phyloP scores from a whole-genome alignment of 2,888 invertebrate species.

The Ischnura elegans region DNA sequence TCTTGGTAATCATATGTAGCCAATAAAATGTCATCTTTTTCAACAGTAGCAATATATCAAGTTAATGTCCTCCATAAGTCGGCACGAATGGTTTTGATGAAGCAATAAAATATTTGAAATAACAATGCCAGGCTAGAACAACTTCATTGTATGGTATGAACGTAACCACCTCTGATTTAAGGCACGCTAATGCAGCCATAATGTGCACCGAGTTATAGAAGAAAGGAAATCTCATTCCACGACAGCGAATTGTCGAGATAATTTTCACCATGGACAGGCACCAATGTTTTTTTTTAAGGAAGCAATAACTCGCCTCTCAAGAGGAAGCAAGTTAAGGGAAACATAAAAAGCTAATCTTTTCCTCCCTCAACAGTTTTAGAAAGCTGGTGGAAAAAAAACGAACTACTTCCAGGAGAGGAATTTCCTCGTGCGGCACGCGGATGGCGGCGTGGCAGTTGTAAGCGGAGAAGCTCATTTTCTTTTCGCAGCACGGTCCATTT shows the following conservation, averaged over 20 bases:
- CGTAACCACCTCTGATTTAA: no score
- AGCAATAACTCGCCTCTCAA: no score
- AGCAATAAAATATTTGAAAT: no score
- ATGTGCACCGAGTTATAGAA: no score
- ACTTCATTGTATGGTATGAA: no score
- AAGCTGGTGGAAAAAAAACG: not conserved
- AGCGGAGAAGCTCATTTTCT: not conserved
- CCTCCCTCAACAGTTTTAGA: not conserved
- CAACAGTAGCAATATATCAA: no score
- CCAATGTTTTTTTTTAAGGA: not conserved
- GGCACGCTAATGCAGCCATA: no score
- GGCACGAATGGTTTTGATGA: no score
- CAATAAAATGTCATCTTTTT: no score
- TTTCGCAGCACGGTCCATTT: not conserved
- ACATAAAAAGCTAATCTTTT: not conserved
- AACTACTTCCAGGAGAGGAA: not conserved
- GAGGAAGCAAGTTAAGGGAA: not conserved
- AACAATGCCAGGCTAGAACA: no score
- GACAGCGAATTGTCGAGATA: not conserved
- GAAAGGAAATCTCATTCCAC: not conserved
- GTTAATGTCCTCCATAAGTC: no score
- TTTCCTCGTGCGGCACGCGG: not conserved
- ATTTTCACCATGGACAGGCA: not conserved
- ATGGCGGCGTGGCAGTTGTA: not conserved
- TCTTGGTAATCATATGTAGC: no score